Percentiles rank a stretch among this genome's conserved stretches.
Conservation (phyloP, 2,888 invertebrate species). For the Eristalis intricaria region DNA sequence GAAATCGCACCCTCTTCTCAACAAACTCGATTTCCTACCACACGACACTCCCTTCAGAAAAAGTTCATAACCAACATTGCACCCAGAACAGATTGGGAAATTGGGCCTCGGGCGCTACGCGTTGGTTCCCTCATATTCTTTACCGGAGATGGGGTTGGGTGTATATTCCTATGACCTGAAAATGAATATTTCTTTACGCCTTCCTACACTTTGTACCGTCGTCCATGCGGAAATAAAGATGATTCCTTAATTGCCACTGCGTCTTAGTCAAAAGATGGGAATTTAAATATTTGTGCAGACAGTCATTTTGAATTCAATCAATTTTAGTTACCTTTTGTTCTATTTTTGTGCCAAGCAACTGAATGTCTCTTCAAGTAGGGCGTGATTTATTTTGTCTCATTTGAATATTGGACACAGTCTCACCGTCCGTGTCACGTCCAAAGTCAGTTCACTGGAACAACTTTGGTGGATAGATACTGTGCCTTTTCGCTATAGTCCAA, state of each 20-base stretch:
- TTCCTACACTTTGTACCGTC: background rate
- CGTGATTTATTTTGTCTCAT: no score
- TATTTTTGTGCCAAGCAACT: no score
- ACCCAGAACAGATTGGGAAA: background rate
- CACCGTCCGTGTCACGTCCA: no score
- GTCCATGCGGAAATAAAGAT: background rate
- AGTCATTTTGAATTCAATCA: background rate
- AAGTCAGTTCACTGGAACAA: no score
- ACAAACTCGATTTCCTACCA: background rate
- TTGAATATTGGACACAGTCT: no score
- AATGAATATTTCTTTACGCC: background rate
- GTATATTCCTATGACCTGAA: background rate
- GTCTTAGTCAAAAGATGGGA: background rate
- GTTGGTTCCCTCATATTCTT: background rate
- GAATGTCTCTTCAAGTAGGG: no score
- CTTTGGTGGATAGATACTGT: no score
- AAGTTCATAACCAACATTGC: background rate
- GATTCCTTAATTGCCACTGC: background rate
- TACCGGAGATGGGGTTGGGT: background rate
- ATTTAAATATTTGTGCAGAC: background rate
- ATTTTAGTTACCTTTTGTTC: no score
- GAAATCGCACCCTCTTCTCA: background rate
- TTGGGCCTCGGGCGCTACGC: background rate
- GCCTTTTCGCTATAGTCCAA: no score
- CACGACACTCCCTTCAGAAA: background rate